Conservation (phyloP, 1,140 invertebrate species). For the Magallana gigas region DNA sequence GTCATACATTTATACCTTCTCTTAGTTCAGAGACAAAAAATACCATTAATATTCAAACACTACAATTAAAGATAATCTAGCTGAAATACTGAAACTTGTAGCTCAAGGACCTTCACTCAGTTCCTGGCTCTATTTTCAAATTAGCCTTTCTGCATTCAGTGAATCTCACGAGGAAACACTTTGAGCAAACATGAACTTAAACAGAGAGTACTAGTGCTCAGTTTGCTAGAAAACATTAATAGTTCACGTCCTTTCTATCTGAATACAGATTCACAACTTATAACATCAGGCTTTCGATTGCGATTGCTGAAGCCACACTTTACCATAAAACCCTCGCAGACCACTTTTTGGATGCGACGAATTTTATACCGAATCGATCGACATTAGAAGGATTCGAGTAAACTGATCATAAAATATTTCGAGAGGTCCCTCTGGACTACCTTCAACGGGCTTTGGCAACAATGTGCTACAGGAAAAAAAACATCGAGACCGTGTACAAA, state of each 20-base stretch:
- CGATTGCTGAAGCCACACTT: no score
- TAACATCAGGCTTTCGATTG: no score
- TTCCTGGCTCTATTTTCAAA: neutral
- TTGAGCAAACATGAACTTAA: neutral
- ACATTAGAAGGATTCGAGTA: neutral
- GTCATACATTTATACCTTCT: no score
- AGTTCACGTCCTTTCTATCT: no score
- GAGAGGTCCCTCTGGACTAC: neutral
- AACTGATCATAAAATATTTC: slow-evolving; percentile 21
- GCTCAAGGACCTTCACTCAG: no score
- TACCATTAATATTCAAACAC: no score
- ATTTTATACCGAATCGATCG: slow-evolving; percentile 18
- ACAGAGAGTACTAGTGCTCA: neutral
- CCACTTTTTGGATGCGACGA: neutral
- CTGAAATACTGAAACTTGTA: no score
- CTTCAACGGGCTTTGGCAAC: neutral
- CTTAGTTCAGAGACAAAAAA: no score
- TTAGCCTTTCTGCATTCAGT: neutral
- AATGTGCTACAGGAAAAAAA: neutral
- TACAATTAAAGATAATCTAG: no score
- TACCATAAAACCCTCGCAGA: no score
- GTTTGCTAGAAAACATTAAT: no score
- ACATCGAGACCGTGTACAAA: neutral
- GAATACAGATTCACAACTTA: no score
- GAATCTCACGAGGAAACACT: neutral